A percentile compares a stretch with the other conserved stretches of the same genome.
Conservation (phyloP, 2,113 vertebrate species). For the Leuciscus idus region DNA sequence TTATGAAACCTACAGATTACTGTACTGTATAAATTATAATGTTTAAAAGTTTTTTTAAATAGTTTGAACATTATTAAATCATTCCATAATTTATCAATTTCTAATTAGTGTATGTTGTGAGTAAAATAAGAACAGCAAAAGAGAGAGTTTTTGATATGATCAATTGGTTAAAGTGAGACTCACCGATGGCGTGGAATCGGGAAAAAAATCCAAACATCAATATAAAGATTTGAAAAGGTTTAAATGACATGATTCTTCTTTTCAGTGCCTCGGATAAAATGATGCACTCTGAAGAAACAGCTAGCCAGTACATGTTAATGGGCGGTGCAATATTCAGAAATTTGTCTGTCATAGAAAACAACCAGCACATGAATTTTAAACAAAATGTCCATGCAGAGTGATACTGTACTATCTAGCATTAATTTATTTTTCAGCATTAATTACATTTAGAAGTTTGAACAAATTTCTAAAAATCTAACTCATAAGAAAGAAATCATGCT, state of each 20-base stretch:
- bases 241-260: background rate
- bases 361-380: background rate
- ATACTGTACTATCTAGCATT: background rate
- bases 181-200: background rate
- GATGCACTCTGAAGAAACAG: background rate
- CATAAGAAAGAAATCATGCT: background rate
- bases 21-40: background rate
- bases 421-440: background rate
- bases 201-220: constrained; percentile 11
- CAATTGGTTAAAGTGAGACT: background rate
- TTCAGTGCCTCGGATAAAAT: background rate
- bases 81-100: background rate
- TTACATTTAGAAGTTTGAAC: background rate
- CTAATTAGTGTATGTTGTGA: background rate
- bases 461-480: background rate
- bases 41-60: background rate
- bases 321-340: constrained; percentile 22
- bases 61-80: background rate
- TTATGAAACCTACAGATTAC: background rate
- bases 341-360: background rate
- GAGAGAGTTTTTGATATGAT: background rate
- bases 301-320: background rate
- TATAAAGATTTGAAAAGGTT: background rate
- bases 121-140: background rate
- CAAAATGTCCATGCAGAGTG: background rate